Evolutionary conservation across 1,140 invertebrate species (phyloP).

Genomic region (Meloidogyne chitwoodi): DNA sequence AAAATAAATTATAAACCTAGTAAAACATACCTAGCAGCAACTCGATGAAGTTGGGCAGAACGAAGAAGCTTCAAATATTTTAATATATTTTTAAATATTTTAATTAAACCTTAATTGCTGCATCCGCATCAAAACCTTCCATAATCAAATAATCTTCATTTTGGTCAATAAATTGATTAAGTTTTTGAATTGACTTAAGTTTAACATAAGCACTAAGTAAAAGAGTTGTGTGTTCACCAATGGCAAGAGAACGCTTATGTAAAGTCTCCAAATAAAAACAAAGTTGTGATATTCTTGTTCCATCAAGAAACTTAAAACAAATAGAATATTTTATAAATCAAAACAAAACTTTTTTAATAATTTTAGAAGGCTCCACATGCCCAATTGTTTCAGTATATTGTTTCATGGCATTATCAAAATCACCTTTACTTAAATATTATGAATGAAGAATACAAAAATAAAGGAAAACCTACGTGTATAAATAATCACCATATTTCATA

Average conservation of each 20-base stretch:
- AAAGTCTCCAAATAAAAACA: conserved; percentile 50
- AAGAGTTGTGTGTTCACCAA: conserved; percentile 46
- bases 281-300: conserved; percentile 43
- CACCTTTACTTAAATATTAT: conserved; percentile 51
- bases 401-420: conserved; percentile 52
- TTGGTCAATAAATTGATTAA: conserved; percentile 45
- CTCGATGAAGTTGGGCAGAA: conserved; percentile 25
- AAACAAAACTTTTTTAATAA: conserved; percentile 49
- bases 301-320: conserved; percentile 50
- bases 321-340: conserved; percentile 4
- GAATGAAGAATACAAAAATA: not conserved
- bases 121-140: conserved; percentile 36
- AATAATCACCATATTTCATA: conserved; percentile 56
- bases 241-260: conserved; percentile 44
- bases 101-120: conserved; percentile 43
- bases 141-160: not conserved
- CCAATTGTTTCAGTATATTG: conserved; percentile 58
- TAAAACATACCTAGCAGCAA: no score
- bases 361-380: conserved; percentile 53
- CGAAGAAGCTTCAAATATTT: conserved; percentile 44
- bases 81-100: not conserved
- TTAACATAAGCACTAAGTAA: conserved; percentile 52
- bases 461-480: conserved; percentile 43
- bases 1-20: no score
- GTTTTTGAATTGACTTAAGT: conserved; percentile 38